Evolutionary conservation across 1,140 invertebrate genomes (phyloP).

Genomic region (Hylyphantes graminicola): DNA sequence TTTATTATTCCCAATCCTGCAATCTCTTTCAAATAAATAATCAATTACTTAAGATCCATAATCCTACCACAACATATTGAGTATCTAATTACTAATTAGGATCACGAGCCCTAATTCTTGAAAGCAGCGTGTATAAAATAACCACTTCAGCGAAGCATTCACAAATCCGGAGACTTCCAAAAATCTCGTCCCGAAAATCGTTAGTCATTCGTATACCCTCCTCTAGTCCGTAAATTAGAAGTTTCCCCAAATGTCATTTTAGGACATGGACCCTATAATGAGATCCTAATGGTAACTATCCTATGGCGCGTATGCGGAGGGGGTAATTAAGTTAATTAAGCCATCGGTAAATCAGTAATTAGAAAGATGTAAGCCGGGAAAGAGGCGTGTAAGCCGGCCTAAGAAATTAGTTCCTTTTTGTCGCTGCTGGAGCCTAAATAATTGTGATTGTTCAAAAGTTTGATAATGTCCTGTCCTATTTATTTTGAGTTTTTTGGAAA

Average conservation of each 20-base stretch:
- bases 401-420: not conserved
- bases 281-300: slow-evolving; percentile 17
- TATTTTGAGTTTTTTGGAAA: too few relatives aligned
- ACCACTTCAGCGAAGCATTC: not conserved
- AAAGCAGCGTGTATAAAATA: too few relatives aligned
- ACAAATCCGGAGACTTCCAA: not conserved
- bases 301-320: not conserved
- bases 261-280: slow-evolving; percentile 1
- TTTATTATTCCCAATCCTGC: too few relatives aligned
- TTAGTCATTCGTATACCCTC: slow-evolving; percentile 4
- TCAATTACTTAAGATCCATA: too few relatives aligned
- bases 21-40: too few relatives aligned
- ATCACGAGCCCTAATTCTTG: too few relatives aligned
- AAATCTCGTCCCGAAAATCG: not conserved
- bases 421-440: not conserved
- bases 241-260: not conserved
- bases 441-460: too few relatives aligned
- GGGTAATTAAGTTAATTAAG: slow-evolving; percentile 52
- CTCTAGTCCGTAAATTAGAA: too few relatives aligned
- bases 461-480: too few relatives aligned
- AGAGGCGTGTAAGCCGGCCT: slow-evolving; percentile 32
- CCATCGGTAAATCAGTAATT: slow-evolving; percentile 46
- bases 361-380: slow-evolving; percentile 16
- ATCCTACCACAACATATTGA: too few relatives aligned
- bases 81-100: too few relatives aligned